Evolutionary conservation across 2,113 vertebrate species (phyloP), one percentile per base, ranked within the genome.

Genomic region (Addax nasomaculatus): DNA sequence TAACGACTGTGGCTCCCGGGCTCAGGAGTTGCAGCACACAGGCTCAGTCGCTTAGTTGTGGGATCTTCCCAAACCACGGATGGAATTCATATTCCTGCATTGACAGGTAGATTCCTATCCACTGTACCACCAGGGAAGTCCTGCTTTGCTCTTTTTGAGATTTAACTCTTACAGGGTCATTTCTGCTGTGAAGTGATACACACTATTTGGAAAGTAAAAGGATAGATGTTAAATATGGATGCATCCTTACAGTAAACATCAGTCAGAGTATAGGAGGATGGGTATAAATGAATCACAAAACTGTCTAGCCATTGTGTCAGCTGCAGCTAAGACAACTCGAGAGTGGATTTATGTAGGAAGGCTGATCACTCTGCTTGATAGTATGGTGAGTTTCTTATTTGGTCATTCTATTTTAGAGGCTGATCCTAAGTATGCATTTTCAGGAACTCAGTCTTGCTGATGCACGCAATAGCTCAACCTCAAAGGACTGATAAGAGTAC

Each of bases 391-490:
- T 88, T 4, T 80, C 45, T 87, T 55, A 93, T 62, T 58, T 90
- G 62, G 14, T 39, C 88, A 58, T 97, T 70, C 29, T 70, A 58
- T 76, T 91, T 93, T 73, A 76, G 51, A 12, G 27, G 3, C 33
- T 95, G 17, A 3, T 43, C 55, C 10, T 88, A 87, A 60, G 19
- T 6, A 67, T 51, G 1, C 14, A 62, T 96, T 95, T 97, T 94
- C 62, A 60, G 84, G 95, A 94, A 90, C 33, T 95, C 39, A 92
- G 2, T 80, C 95, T 90, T 93, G 45, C 51, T 55, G 33, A 87
- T 60, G 19, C 7, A 55, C 53, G 30, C 51, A 84, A 64, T 53
- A 79, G 23, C 49, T 47, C 67, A 89, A 4, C 19, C 62, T 92
- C 64, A 57, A 36, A 87, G 3, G 43, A 85, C 21, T 73, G 43